Evolutionary conservation across 2,888 invertebrate genomes (phyloP).

Genomic region (Rotaria socialis): DNA sequence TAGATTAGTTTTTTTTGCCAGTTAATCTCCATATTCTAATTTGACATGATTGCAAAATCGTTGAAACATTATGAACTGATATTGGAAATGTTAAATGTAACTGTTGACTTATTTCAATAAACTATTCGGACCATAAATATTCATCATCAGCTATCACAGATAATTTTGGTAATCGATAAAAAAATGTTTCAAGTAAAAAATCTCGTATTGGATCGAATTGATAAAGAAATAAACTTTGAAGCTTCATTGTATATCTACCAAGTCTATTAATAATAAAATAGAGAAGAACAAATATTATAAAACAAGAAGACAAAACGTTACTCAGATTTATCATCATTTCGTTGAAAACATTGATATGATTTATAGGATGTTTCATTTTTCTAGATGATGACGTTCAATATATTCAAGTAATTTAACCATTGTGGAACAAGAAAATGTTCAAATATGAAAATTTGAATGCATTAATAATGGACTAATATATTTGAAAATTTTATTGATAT

Average conservation of each 20-base stretch:
- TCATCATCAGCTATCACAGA: constrained; percentile 63
- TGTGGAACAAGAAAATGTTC: constrained; percentile 26
- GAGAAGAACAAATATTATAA: not conserved
- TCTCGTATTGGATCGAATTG: constrained; percentile 20
- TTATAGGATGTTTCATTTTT: constrained; percentile 25
- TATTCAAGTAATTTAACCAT: constrained; percentile 28
- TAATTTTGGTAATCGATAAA: constrained; percentile 65
- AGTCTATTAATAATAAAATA: not conserved
- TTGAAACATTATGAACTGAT: not conserved
- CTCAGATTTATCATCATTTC: constrained; percentile 2
- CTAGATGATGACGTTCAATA: not conserved
- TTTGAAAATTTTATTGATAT: constrained; percentile 22
- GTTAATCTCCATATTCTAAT: constrained; percentile 24
- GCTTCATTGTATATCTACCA: not conserved
- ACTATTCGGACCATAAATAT: constrained; percentile 59
- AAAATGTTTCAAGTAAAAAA: constrained; percentile 64
- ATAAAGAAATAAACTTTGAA: constrained; percentile 23
- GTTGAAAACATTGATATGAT: constrained; percentile 24
- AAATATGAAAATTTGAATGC: constrained; percentile 35
- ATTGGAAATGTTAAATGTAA: constrained; percentile 47
- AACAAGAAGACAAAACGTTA: not conserved
- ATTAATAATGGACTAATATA: constrained; percentile 33
- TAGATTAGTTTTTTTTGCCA: too few species aligned
- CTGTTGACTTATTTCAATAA: constrained; percentile 49
- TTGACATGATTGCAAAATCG: constrained; percentile 22